A percentile compares a stretch with the other conserved stretches of the same genome.
Conservation (phyloP, 2,113 vertebrate genomes). For the Xenus cinereus region DNA sequence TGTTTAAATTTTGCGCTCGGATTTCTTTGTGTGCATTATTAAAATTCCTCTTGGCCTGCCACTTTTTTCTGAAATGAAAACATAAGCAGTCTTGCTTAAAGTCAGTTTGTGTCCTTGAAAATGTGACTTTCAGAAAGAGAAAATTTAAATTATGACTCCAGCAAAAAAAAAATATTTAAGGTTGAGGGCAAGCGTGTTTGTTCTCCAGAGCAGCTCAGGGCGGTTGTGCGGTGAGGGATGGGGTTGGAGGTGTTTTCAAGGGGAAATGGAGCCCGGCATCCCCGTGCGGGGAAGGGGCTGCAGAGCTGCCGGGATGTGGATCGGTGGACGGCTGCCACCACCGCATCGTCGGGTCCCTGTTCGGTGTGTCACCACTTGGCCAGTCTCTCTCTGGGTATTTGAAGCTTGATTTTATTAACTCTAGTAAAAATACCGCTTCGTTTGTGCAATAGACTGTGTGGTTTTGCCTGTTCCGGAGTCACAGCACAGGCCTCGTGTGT, state of each 20-base stretch:
- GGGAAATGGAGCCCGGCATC: neutral
- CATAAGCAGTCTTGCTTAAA: neutral
- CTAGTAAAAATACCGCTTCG: neutral
- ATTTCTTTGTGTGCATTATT: slow-evolving; percentile 66
- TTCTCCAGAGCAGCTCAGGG: neutral
- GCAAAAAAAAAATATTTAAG: neutral
- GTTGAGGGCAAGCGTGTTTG: neutral
- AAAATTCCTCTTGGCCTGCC: slow-evolving; percentile 30
- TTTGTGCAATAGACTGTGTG: neutral
- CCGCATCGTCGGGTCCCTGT: accelerated
- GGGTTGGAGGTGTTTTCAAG: neutral
- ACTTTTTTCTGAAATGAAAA: slow-evolving; percentile 35
- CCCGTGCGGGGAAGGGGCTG: accelerated
- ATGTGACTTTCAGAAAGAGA: neutral
- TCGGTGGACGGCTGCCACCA: neutral
- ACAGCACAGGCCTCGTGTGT: accelerated
- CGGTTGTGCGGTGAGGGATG: neutral
- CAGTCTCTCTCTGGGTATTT: neutral
- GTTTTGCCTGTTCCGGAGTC: neutral
- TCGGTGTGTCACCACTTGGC: neutral
- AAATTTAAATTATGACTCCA: neutral
- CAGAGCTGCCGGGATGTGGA: too few species aligned
- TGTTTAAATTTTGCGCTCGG: slow-evolving; percentile 63
- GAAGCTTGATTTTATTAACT: neutral
- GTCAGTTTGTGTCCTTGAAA: neutral